These are phyloP conservation scores for Heliocidaris tuberculata DNA, from an alignment of 35 echinoderm and acorn worm species.

Conservation along the genomic window DNA sequence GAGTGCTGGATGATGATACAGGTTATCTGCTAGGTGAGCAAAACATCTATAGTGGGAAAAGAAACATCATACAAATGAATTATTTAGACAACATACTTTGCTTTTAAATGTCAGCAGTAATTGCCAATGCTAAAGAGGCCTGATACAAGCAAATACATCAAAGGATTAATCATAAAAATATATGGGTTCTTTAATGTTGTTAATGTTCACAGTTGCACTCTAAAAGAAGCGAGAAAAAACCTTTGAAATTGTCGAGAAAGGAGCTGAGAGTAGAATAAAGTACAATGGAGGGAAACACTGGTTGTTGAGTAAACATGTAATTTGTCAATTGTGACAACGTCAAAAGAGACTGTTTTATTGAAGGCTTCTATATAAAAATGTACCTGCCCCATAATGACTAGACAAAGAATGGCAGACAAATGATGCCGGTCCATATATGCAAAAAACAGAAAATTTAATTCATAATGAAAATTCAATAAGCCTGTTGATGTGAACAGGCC, in stretches of 20 bases:
- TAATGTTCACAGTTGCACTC: too few species aligned
- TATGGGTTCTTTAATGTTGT: neutral
- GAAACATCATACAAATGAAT: neutral
- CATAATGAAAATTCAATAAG: too few species aligned
- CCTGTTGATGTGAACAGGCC: neutral
- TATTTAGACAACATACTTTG: neutral
- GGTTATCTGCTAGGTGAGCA: neutral
- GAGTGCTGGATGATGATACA: neutral
- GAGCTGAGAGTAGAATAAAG: neutral
- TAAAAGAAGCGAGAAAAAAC: too few species aligned
- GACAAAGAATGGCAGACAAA: neutral
- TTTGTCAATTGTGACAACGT: too few species aligned
- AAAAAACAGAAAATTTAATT: neutral
- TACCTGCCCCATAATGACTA: neutral
- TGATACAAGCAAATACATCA: neutral
- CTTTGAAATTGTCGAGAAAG: neutral
- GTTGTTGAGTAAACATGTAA: too few species aligned
- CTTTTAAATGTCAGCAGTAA: neutral
- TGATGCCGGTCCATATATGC: too few species aligned
- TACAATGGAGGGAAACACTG: neutral
- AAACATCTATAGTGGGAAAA: neutral
- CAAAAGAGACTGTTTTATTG: neutral
- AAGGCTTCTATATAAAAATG: neutral
- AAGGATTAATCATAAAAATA: neutral
- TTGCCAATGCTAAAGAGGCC: neutral